phyloP scores from a whole-genome alignment of 2,113 vertebrate species.

The Larimichthys polyactis region DNA sequence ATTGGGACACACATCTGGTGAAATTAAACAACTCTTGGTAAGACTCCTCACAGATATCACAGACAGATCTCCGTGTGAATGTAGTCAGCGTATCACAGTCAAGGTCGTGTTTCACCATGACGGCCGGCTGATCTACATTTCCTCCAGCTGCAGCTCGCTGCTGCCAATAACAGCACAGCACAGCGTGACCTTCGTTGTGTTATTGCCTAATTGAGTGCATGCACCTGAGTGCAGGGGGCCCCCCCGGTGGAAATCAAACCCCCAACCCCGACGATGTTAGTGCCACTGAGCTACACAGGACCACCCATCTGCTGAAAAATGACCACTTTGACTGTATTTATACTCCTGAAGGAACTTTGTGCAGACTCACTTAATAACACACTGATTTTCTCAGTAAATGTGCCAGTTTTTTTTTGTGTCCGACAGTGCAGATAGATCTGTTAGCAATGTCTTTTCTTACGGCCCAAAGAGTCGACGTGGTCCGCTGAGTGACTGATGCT shows the following conservation, averaged over 20 bases:
- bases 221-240: conserved; percentile 42
- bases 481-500: conserved; percentile 64
- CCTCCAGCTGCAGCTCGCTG: conserved; percentile 46
- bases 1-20: neutral
- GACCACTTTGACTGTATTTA: neutral
- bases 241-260: conserved; percentile 53
- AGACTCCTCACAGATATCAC: neutral
- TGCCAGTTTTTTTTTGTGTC: neutral
- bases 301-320: neutral
- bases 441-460: conserved; percentile 36
- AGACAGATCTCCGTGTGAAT: neutral
- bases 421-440: too few relatives aligned
- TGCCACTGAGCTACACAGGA: conserved; percentile 2
- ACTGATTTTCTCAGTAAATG: neutral
- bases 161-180: conserved; percentile 30
- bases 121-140: conserved; percentile 48
- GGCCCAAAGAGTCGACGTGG: conserved; percentile 46
- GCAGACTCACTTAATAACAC: neutral
- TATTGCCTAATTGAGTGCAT: conserved; percentile 39
- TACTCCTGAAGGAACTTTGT: neutral
- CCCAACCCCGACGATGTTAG: neutral
- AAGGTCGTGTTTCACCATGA: conserved; percentile 45
- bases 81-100: conserved; percentile 5
- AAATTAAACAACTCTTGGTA: neutral
- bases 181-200: conserved; percentile 54